Base-by-base conservation (phyloP, 1,140 invertebrate species). In the Antheraea pernyi region DNA sequence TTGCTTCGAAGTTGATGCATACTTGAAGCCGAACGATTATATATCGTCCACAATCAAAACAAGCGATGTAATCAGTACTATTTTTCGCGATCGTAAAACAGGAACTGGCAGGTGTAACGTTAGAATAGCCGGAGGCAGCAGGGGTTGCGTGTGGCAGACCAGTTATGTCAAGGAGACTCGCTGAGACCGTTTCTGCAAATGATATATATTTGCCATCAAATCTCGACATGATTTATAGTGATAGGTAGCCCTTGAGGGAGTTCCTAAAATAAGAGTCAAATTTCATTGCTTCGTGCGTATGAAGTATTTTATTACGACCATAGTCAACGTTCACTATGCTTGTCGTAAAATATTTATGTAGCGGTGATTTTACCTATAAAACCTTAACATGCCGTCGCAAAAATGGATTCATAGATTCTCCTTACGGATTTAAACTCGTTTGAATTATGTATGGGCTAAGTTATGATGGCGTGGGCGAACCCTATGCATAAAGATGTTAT, bases 71-170 rank as follows among this genome's bases (percentile, higher is more conserved):
- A 70, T 68, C 65, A 53, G 19, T 46, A 66, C 65, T 67, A 37
- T 30, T 59, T 63, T 67, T 73, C 62, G 64, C 67, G 64, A 9
- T 58, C 65, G 61, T 42, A 37, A 63, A 68, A 74, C 69, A 66
- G 65, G 65, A 19, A 65, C 22, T 71, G 82, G 81, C 85, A 91
- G 86, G 85, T 89, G 85, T 79, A 80, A 73, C 73, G 77, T 78
- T 87, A 83, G 82, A 82, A 86, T 74, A 73, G 85, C 85, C 80
- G 74, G 75, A 77, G 86, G 84, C 80, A 72, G 73, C 62, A 76
- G 75, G 85, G 84, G 85, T 86, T 89, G 87, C 85, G 86, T 89
- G 86, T 75, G 77, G 77, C 78, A 76, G 79, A 87, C 87, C 82
- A 89, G 86, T 88, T 91, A 81, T 76, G 79, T 73, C 81, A 83